These are phyloP conservation scores for Aphelenchoides fujianensis DNA, from an alignment of 1,140 invertebrate species.

Conservation along the genomic window DNA sequence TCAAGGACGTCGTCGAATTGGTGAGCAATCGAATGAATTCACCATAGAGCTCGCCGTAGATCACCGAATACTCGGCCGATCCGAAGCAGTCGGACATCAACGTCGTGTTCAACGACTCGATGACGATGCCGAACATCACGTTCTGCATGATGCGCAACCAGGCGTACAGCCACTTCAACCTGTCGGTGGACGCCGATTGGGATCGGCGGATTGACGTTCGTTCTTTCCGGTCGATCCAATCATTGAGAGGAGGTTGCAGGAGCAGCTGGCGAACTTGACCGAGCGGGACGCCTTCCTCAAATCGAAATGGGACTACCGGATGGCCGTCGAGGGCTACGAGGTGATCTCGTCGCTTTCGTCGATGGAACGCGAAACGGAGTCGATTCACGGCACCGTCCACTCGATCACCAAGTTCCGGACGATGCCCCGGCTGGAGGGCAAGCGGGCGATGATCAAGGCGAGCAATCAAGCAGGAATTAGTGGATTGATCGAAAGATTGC, in stretches of 20 bases:
- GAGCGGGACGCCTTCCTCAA: slow-evolving; percentile 31
- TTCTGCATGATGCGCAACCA: slow-evolving; percentile 49
- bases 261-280: slow-evolving; percentile 39
- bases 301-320: slow-evolving; percentile 39
- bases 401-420: slow-evolving; percentile 38
- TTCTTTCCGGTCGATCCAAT: not conserved
- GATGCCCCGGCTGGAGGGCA: slow-evolving; percentile 26
- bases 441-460: slow-evolving; percentile 50
- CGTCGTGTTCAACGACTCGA: slow-evolving; percentile 31
- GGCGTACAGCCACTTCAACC: slow-evolving; percentile 45
- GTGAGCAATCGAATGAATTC: slow-evolving; percentile 44
- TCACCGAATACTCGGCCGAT: slow-evolving; percentile 42
- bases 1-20: slow-evolving; percentile 57
- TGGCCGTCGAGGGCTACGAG: slow-evolving; percentile 47
- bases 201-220: slow-evolving; percentile 30
- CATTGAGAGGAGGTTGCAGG: slow-evolving; percentile 15
- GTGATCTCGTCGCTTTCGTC: slow-evolving; percentile 39
- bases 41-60: slow-evolving; percentile 16
- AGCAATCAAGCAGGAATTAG: too few relatives aligned
- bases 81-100: slow-evolving; percentile 54
- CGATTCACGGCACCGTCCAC: slow-evolving; percentile 28
- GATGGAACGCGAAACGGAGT: slow-evolving; percentile 51
- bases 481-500: too few relatives aligned
- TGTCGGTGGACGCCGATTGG: slow-evolving; percentile 32
- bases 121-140: slow-evolving; percentile 52